Percentiles rank a stretch among this genome's conserved stretches.
Conservation (phyloP, 1,140 invertebrate species). For the Globodera rostochiensis region DNA sequence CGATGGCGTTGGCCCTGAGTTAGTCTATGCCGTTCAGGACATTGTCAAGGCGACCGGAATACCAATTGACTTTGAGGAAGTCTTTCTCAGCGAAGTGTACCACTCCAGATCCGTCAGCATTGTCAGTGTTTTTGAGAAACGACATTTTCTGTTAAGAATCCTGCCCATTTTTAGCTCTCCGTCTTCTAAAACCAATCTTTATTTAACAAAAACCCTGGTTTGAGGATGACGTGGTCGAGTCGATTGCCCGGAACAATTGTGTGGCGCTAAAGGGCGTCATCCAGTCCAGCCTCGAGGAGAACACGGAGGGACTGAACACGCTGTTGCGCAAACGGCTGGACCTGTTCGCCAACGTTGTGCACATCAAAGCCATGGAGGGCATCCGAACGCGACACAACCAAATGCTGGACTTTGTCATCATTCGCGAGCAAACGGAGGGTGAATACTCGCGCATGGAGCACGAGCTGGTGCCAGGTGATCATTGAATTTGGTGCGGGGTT, state of each 20-base stretch:
- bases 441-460: conserved; percentile 90
- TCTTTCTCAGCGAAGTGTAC: conserved; percentile 86
- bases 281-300: conserved; percentile 64
- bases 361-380: conserved; percentile 89
- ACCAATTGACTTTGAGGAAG: conserved; percentile 93
- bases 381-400: conserved; percentile 83
- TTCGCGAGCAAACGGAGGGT: conserved; percentile 79
- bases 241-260: conserved; percentile 8
- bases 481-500: neutral
- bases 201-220: neutral
- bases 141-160: too few relatives aligned
- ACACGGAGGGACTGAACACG: conserved; percentile 58
- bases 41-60: conserved; percentile 75
- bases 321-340: conserved; percentile 58
- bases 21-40: conserved; percentile 65
- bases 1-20: conserved; percentile 91
- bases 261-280: conserved; percentile 61
- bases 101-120: conserved; percentile 92
- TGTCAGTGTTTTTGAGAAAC: conserved; percentile 82
- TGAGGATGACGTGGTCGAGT: conserved; percentile 7
- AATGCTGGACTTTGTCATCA: conserved; percentile 76
- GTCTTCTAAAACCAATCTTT: conserved; percentile 62
- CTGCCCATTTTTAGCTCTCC: too few relatives aligned
- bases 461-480: conserved; percentile 76
- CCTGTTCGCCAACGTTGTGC: conserved; percentile 83